These are phyloP conservation scores for Galendromus occidentalis DNA, from an alignment of 1,140 invertebrate species.

Conservation along the genomic window DNA sequence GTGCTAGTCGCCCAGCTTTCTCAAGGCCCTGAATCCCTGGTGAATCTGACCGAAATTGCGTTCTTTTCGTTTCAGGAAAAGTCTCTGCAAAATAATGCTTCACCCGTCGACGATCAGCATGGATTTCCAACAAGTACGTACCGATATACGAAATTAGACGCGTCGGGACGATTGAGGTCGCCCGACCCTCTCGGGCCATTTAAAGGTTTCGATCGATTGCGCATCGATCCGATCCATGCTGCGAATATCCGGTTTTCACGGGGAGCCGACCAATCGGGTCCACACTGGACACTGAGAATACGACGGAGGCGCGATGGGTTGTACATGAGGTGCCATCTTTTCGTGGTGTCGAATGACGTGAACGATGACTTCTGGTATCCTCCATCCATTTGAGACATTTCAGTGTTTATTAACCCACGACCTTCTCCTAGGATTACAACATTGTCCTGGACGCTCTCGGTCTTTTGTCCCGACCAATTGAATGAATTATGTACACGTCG, in stretches of 20 bases:
- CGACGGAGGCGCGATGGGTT: not conserved
- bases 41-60: not conserved
- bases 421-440: no score
- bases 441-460: no score
- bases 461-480: no score
- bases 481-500: no score
- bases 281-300: not conserved
- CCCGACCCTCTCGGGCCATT: not conserved
- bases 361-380: no score
- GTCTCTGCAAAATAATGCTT: conserved; percentile 1
- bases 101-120: not conserved
- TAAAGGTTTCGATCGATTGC: not conserved
- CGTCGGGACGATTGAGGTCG: not conserved
- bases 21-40: no score
- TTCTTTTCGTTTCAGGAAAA: not conserved
- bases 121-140: conserved; percentile 2
- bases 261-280: not conserved
- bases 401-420: no score
- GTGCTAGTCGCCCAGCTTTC: no score
- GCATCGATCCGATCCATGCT: not conserved
- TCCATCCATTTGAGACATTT: no score
- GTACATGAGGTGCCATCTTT: not conserved
- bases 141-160: not conserved
- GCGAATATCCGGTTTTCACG: not conserved
- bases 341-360: no score